Evolutionary conservation across 2,888 invertebrate genomes (phyloP).

Genomic region (Drosophila sordidula): DNA sequence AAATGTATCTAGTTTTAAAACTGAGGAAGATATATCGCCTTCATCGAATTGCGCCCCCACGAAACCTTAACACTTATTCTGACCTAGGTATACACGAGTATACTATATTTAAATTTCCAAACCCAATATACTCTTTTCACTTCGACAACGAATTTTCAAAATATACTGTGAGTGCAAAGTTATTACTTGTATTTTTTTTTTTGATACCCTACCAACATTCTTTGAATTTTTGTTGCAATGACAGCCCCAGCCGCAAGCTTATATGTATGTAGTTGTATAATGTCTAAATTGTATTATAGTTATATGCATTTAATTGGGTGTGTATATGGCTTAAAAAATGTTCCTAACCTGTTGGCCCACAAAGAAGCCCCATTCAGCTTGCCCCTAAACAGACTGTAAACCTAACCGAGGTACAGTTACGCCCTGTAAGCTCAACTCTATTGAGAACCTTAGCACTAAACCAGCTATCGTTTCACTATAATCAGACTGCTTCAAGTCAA

Average conservation of each 20-base stretch:
- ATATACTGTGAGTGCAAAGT: too few relatives aligned
- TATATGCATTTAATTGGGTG: slow-evolving; percentile 41
- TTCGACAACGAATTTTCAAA: too few relatives aligned
- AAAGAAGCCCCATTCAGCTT: slow-evolving; percentile 22
- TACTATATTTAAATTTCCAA: too few relatives aligned
- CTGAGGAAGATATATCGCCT: too few relatives aligned
- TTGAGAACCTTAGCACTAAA: slow-evolving; percentile 51
- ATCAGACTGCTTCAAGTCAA: slow-evolving; percentile 53
- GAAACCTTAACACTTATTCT: too few relatives aligned
- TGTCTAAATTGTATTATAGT: slow-evolving; percentile 30
- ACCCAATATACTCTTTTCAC: too few relatives aligned
- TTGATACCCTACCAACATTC: too few relatives aligned
- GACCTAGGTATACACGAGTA: too few relatives aligned
- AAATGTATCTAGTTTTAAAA: too few relatives aligned
- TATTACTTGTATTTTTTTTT: not conserved
- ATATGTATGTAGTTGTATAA: slow-evolving; percentile 28
- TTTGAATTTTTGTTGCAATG: slow-evolving; percentile 8
- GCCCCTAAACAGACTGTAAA: slow-evolving; percentile 27
- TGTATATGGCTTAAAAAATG: slow-evolving; percentile 65
- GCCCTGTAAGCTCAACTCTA: slow-evolving; percentile 44
- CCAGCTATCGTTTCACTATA: slow-evolving; percentile 59
- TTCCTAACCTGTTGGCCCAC: slow-evolving; percentile 33
- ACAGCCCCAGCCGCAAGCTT: slow-evolving; percentile 30
- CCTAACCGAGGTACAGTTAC: slow-evolving; percentile 50
- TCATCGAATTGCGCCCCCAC: too few relatives aligned